Conservation (phyloP, 2,113 vertebrate genomes). For the Elgaria multicarinata region DNA sequence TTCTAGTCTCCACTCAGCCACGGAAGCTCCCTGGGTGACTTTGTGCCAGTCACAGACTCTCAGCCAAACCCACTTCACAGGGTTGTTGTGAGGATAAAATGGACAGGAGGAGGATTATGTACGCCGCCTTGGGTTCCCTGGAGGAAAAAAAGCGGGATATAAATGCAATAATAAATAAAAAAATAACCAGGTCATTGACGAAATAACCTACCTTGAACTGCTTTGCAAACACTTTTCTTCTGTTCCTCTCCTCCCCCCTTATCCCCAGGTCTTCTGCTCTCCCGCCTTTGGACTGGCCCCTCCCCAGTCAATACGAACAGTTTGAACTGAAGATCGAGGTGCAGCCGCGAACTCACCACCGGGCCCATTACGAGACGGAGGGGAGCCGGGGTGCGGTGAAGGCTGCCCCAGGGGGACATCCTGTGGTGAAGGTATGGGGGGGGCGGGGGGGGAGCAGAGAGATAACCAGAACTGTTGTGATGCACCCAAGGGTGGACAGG, state of each 20-base stretch:
- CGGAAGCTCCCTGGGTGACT: no score
- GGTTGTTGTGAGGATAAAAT: no score
- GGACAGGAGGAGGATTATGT: no score
- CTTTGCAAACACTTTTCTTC: background rate
- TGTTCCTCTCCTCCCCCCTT: background rate
- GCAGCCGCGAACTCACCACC: conserved; percentile 89
- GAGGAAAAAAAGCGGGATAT: no score
- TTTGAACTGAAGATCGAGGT: conserved; percentile 90
- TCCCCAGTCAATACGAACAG: conserved; percentile 90
- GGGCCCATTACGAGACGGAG: conserved; percentile 93
- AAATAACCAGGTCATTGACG: no score
- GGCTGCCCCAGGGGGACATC: conserved; percentile 87
- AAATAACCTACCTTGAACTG: background rate
- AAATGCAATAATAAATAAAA: no score
- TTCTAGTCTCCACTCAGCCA: no score
- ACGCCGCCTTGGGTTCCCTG: no score
- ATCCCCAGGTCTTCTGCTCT: conserved; percentile 83
- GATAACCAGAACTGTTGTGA: background rate
- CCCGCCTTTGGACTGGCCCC: conserved; percentile 91
- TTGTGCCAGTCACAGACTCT: no score
- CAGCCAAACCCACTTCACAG: no score
- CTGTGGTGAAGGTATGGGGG: conserved; percentile 86
- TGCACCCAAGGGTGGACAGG: no score
- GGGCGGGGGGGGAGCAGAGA: no score
- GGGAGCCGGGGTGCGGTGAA: conserved; percentile 92